Base-by-base conservation (phyloP, 2,797 vertebrate genomes). In the Chelon auratus region DNA sequence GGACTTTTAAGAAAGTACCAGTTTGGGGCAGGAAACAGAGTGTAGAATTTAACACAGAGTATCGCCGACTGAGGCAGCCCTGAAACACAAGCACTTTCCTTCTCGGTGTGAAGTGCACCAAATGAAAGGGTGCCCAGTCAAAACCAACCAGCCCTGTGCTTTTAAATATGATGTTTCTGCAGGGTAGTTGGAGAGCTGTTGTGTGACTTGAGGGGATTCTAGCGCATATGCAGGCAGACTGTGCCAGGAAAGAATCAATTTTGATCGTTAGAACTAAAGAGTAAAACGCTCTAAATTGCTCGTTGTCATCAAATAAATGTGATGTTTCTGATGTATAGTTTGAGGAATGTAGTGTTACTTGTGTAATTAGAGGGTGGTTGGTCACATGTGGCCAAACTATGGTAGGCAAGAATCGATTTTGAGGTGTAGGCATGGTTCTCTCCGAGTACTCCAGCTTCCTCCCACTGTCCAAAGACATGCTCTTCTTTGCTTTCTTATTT, bases 111-210 rank as follows among this genome's bases (percentile, higher is more conserved):
- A 42, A 52, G 9, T 52, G 55, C 18, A 14, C 11, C 39, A n/a
- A 61, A 70, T 70, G 14, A 14, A 39, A 62, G 24, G 43, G 36
- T 56, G 33, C 4, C 7, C 26, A 12, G n/a, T 52, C 30, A 48
- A 10, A 48, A 18, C 37, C 12, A 8, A 47, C 13, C 18, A 9
- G 14, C 10, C 37, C 6, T n/a, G 40, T 26, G 15, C 52, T 22
- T 56, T 60, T 36, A 42, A 9, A 52, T 9, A 4, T 17, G 24
- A 33, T 36, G 18, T 56, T 52, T 59, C 17, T 67, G 30, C n/a
- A n/a, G 14, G 20, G 18, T 50, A 22, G 20, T n/a, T 7, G 7
- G 43, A 45, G 43, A 45, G 1, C 43, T 45, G 43, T 45, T 5
- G 26, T 47, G 43, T 45, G 43, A 3, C 43, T 45, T 45, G 43